Conservation (phyloP, 1,140 invertebrate species). For the Bombus haemorrhoidalis region DNA sequence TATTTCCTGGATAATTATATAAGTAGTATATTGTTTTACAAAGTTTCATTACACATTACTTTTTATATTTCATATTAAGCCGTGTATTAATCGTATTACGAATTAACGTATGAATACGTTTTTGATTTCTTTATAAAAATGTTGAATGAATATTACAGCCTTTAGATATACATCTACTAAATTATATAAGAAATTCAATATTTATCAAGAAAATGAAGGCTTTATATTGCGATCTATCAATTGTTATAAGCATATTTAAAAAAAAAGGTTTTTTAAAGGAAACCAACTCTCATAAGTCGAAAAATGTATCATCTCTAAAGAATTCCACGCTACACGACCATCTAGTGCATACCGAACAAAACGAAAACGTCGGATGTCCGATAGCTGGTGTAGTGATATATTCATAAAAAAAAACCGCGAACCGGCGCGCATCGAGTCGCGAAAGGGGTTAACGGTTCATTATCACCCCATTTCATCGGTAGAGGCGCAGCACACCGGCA, state of each 20-base stretch:
- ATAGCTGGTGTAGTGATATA: slow-evolving; percentile 5
- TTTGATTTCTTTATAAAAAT: no score
- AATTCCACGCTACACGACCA: neutral
- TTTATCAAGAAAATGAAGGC: neutral
- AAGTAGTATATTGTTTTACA: no score
- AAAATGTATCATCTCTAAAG: no score
- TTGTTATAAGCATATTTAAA: neutral
- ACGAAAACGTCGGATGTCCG: neutral
- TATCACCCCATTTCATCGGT: slow-evolving; percentile 48
- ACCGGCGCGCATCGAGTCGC: slow-evolving; percentile 28
- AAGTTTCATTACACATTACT: no score
- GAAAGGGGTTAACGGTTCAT: slow-evolving; percentile 50
- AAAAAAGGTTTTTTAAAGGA: neutral
- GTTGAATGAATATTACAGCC: no score
- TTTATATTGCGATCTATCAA: neutral
- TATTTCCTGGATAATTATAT: no score
- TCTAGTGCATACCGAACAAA: neutral
- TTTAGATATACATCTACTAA: no score
- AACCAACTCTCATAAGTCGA: neutral
- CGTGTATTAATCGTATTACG: no score
- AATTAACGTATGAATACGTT: no score
- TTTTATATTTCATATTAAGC: no score
- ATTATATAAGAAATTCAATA: no score
- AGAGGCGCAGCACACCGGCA: slow-evolving; percentile 9
- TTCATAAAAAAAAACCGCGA: slow-evolving; percentile 16